Evolutionary conservation across 2,888 invertebrate genomes (phyloP).

Genomic region (Lampropteryx suffumata): DNA sequence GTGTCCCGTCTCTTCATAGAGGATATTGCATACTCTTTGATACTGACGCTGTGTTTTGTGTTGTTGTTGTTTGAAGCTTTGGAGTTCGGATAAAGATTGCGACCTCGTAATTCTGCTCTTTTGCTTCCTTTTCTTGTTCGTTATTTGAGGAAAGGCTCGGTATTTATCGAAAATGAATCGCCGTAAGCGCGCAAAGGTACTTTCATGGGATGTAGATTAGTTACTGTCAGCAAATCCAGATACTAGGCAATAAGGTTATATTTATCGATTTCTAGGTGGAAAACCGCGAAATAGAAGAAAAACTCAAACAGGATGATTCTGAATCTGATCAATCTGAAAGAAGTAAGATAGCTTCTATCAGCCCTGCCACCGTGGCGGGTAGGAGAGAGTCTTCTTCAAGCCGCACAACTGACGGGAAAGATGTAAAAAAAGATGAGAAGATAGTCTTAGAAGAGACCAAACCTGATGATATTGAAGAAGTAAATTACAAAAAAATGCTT

Average conservation of each 20-base stretch:
- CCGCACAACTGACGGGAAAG: constrained; percentile 69
- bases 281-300: constrained; percentile 85
- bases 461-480: constrained; percentile 85
- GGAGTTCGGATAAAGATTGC: too few species aligned
- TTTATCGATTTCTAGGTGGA: constrained; percentile 77
- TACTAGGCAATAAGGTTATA: constrained; percentile 76
- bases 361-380: constrained; percentile 78
- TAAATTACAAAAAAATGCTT: constrained; percentile 74
- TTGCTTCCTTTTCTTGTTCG: too few species aligned
- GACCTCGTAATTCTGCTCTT: too few species aligned
- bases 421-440: constrained; percentile 69
- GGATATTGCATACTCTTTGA: too few species aligned
- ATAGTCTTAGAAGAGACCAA: constrained; percentile 25
- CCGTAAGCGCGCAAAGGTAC: constrained; percentile 82
- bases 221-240: too few species aligned
- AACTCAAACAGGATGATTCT: constrained; percentile 85
- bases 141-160: too few species aligned
- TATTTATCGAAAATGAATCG: constrained; percentile 84
- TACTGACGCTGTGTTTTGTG: too few species aligned
- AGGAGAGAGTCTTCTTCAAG: constrained; percentile 80
- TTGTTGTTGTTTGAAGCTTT: too few species aligned
- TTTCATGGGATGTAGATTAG: not conserved
- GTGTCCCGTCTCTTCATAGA: too few species aligned
- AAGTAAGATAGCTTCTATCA: constrained; percentile 82
- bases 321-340: constrained; percentile 85